Percentiles rank a stretch among this genome's conserved stretches.
phyloP scores from a whole-genome alignment of 2,888 invertebrate species.

The Pardosa pseudoannulata region DNA sequence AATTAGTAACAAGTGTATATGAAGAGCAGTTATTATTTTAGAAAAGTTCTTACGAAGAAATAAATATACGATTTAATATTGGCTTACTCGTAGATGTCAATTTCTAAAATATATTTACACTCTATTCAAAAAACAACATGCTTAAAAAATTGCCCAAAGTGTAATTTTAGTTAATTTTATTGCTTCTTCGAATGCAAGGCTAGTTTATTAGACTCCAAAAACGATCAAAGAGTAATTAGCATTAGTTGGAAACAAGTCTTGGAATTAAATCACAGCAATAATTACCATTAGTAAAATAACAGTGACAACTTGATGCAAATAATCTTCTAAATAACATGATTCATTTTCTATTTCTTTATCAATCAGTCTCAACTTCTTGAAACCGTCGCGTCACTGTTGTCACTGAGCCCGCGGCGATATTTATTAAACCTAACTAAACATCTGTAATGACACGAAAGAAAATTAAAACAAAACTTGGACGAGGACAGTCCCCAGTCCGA shows the following conservation, averaged over 20 bases:
- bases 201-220: not conserved
- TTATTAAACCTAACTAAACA: constrained; percentile 58
- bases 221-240: constrained; percentile 6
- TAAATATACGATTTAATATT: not conserved
- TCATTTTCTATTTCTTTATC: constrained; percentile 24
- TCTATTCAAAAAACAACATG: not conserved
- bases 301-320: constrained; percentile 58
- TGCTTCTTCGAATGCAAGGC: not conserved
- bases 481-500: not conserved
- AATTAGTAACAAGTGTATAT: no score
- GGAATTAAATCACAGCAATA: constrained; percentile 44
- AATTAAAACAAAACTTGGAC: not conserved
- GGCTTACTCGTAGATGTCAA: not conserved
- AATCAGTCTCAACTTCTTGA: constrained; percentile 19
- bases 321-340: constrained; percentile 33
- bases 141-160: not conserved
- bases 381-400: not conserved
- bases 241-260: not conserved
- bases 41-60: not conserved
- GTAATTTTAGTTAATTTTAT: constrained; percentile 8
- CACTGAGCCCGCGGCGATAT: constrained; percentile 6
- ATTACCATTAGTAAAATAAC: constrained; percentile 41
- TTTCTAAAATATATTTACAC: not conserved
- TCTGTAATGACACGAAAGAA: constrained; percentile 40
- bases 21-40: not conserved